Percentiles rank a stretch among this genome's conserved stretches.
Conservation (phyloP, 2,888 invertebrate genomes). For the Cremastinae sp. region DNA sequence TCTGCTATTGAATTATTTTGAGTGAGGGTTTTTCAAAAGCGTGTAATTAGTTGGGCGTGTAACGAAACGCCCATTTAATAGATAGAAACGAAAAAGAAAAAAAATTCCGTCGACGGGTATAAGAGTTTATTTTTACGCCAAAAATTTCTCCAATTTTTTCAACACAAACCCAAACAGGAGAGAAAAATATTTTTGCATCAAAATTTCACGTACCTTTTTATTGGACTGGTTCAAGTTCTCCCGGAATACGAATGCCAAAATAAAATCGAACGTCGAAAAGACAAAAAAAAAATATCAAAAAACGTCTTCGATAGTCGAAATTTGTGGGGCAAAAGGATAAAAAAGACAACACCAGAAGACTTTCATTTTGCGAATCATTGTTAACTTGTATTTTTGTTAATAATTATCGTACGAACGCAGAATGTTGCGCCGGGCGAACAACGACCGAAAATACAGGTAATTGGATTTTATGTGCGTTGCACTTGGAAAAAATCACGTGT, state of each 20-base stretch:
- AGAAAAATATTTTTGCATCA: no score
- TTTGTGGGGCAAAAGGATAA: background rate
- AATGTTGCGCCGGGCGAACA: conserved; percentile 68
- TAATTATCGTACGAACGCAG: conserved; percentile 70
- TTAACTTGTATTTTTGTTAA: conserved; percentile 77
- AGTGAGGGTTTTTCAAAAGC: no score
- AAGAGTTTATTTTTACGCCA: no score
- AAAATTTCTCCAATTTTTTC: no score
- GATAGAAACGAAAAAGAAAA: no score
- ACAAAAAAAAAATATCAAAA: background rate
- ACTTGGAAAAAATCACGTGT: conserved; percentile 75
- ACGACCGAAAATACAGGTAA: conserved; percentile 74
- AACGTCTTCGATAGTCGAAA: conserved; percentile 1
- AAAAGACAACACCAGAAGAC: conserved; percentile 33
- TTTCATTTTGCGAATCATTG: conserved; percentile 68
- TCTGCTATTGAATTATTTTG: no score
- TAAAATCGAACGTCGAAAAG: background rate
- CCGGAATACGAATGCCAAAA: no score
- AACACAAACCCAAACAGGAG: no score
- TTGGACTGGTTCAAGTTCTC: no score
- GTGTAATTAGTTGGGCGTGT: no score
- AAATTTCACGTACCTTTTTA: conserved; percentile 1
- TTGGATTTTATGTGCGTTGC: conserved; percentile 75
- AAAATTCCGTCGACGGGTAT: no score
- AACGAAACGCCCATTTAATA: no score